Evolutionary conservation across 2,113 vertebrate genomes (phyloP).

Genomic region (Myodes glareolus): DNA sequence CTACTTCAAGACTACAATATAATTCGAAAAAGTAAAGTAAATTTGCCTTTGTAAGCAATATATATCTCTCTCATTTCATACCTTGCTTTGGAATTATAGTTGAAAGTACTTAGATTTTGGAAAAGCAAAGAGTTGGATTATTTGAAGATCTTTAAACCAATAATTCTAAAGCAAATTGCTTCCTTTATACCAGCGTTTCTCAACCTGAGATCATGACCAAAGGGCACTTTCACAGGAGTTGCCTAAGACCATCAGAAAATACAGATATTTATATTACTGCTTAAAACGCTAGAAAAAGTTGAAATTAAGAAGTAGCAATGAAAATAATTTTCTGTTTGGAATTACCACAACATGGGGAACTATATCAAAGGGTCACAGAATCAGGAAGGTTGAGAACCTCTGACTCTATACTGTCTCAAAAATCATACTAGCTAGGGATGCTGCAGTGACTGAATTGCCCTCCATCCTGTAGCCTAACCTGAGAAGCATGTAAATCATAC

Average conservation of each 20-base stretch:
- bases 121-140: not conserved
- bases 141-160: not conserved
- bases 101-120: not conserved
- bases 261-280: not conserved
- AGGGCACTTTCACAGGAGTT: not conserved
- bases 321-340: not conserved
- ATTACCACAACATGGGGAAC: not conserved
- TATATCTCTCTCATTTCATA: not conserved
- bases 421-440: not conserved
- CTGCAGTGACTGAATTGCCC: not conserved
- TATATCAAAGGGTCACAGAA: not conserved
- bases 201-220: not conserved
- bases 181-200: not conserved
- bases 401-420: not conserved
- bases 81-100: not conserved
- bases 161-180: not conserved
- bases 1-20: constrained; percentile 16
- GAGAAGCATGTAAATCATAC: not conserved
- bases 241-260: not conserved
- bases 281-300: not conserved
- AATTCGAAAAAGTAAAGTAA: not conserved
- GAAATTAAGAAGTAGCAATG: not conserved
- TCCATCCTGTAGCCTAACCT: not conserved
- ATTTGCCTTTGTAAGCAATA: not conserved
- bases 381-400: not conserved